Percentiles rank a stretch among this genome's conserved stretches.
Conservation (phyloP, 2,888 invertebrate genomes). For the Phania funesta region DNA sequence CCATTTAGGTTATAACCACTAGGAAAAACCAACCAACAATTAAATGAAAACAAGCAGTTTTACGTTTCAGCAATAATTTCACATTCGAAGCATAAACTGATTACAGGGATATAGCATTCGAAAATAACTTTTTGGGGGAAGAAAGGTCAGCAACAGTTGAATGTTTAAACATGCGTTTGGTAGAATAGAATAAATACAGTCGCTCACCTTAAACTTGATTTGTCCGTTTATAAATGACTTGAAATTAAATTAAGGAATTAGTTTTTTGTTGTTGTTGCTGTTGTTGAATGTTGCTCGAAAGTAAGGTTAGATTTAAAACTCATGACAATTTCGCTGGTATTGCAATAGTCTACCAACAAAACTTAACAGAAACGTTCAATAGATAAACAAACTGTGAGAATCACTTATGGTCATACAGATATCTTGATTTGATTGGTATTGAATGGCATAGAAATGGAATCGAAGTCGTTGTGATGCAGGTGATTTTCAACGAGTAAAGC, state of each 20-base stretch:
- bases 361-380: neutral
- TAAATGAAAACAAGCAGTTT: neutral
- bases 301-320: conserved; percentile 7
- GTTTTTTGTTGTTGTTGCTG: conserved; percentile 31
- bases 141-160: neutral
- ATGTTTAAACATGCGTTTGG: neutral
- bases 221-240: conserved; percentile 17
- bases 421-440: neutral
- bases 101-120: too few relatives aligned
- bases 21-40: conserved; percentile 15
- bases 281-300: neutral
- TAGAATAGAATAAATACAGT: neutral
- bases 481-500: neutral
- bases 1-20: conserved; percentile 18
- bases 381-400: neutral
- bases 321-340: conserved; percentile 32
- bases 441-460: neutral
- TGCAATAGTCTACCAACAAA: neutral
- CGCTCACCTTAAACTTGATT: conserved; percentile 64
- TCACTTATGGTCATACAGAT: neutral
- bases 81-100: neutral
- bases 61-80: neutral
- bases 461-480: neutral
- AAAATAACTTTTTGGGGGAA: neutral
- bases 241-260: conserved; percentile 29